Evolutionary conservation across 92 coral and sea anemone species (phyloP).

Genomic region (Desmophyllum pertusum): DNA sequence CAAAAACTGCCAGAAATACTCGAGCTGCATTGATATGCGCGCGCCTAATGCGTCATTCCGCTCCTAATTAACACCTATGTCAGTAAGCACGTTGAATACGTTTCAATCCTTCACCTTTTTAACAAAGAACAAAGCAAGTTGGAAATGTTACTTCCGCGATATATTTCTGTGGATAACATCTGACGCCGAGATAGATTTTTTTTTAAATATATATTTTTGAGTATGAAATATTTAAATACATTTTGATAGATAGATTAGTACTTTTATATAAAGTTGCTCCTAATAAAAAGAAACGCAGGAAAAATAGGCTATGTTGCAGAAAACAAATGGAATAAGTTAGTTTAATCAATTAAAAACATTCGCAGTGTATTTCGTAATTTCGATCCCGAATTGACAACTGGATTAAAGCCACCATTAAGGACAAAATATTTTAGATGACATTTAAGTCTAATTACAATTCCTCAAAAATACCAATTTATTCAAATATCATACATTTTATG

Average conservation of each 20-base stretch:
- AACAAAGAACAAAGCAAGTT: neutral
- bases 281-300: neutral
- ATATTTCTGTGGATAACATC: neutral
- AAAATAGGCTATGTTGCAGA: too few relatives aligned
- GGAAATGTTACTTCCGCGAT: neutral
- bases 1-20: neutral
- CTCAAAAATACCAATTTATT: neutral
- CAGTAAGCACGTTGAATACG: neutral
- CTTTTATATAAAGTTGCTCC: neutral
- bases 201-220: neutral
- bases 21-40: neutral
- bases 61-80: constrained; percentile 3
- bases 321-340: neutral
- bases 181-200: neutral
- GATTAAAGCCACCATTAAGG: neutral
- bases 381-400: neutral
- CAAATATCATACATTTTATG: neutral
- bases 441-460: too few relatives aligned
- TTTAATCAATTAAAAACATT: neutral
- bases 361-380: neutral
- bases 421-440: too few relatives aligned
- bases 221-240: neutral
- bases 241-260: neutral
- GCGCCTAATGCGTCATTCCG: neutral
- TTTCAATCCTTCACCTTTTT: neutral